Percentiles rank a stretch among this genome's conserved stretches.
phyloP scores from a whole-genome alignment of 2,888 invertebrate species.

The Sicus ferrugineus region DNA sequence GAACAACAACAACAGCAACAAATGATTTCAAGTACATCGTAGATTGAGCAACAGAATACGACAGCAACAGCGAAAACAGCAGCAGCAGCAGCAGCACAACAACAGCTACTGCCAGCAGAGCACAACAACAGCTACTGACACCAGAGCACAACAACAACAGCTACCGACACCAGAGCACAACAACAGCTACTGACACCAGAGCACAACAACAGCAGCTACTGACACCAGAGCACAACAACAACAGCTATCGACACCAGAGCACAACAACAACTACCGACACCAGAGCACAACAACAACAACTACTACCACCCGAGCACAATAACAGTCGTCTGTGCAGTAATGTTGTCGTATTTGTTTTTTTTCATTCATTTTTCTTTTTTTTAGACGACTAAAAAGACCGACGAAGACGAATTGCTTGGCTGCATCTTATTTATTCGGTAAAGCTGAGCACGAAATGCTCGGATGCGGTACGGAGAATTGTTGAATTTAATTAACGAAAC shows the following conservation, averaged over 20 bases:
- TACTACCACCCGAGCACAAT: no score
- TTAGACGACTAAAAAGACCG: no score
- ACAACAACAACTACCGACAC: constrained; percentile 9
- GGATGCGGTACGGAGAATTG: no score
- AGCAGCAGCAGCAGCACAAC: constrained; percentile 23
- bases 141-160: constrained; percentile 16
- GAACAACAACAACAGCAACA: constrained; percentile 8
- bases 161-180: background rate
- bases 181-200: no score
- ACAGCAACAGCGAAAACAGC: constrained; percentile 18
- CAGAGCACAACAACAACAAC: no score
- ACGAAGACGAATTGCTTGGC: background rate
- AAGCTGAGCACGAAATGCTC: no score
- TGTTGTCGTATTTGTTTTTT: background rate
- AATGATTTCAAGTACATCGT: constrained; percentile 18
- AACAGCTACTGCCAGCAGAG: background rate
- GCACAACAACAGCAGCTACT: constrained; percentile 9
- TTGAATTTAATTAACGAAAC: no score
- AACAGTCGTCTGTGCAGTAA: constrained; percentile 11
- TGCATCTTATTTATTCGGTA: no score
- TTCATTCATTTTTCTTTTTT: no score
- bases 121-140: no score
- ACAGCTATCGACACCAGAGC: no score
- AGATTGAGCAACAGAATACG: constrained; percentile 27
- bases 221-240: no score